Evolutionary conservation across 2,797 vertebrate genomes (phyloP).

Genomic region (Cossypha caffra): DNA sequence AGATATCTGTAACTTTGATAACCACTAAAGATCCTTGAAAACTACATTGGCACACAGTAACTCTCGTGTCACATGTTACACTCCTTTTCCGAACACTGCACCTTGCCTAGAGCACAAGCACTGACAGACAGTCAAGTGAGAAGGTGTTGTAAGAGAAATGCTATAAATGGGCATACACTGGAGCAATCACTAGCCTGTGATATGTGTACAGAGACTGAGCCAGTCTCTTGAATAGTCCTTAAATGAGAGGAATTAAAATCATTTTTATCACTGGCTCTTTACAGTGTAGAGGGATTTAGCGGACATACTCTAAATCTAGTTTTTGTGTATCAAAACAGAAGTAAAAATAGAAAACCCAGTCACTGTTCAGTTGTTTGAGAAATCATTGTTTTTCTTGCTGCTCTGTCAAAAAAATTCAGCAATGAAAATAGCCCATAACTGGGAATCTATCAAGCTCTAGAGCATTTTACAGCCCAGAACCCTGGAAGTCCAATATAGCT

Average conservation of each 20-base stretch:
- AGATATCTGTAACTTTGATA: neutral
- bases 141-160: neutral
- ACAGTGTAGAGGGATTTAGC: neutral
- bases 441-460: neutral
- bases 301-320: neutral
- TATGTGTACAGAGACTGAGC: neutral
- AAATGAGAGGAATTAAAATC: neutral
- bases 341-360: neutral
- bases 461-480: neutral
- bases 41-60: neutral
- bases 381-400: slow-evolving; percentile 10
- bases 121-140: neutral
- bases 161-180: slow-evolving; percentile 4
- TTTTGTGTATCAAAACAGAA: neutral
- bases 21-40: neutral
- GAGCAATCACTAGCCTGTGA: neutral
- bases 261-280: neutral
- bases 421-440: neutral
- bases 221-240: neutral
- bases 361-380: neutral
- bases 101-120: neutral
- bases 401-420: neutral
- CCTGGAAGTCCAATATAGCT: neutral
- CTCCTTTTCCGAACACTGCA: neutral
- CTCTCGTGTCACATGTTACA: neutral